Evolutionary conservation across 2,797 vertebrate genomes (phyloP).

Genomic region (Gymnocypris eckloni): DNA sequence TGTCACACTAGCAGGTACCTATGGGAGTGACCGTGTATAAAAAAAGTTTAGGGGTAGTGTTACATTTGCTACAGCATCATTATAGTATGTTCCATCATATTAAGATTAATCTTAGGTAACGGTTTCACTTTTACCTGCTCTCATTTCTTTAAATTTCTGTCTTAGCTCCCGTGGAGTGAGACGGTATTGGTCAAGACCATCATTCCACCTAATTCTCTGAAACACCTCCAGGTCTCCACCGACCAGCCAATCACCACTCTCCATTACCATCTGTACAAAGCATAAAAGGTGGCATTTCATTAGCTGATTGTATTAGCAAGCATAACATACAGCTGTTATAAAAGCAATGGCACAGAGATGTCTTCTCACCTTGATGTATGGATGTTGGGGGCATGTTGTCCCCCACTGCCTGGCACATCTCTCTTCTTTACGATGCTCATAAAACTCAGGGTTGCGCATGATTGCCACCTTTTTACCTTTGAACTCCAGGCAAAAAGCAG

Average conservation of each 20-base stretch:
- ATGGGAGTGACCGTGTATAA: too few relatives aligned
- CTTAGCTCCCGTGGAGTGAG: slow-evolving; percentile 88
- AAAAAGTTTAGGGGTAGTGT: background rate
- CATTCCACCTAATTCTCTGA: slow-evolving; percentile 90
- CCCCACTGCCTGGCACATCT: slow-evolving; percentile 94
- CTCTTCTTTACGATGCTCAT: slow-evolving; percentile 91
- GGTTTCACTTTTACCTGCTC: slow-evolving; percentile 82
- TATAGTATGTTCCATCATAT: background rate
- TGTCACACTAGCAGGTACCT: background rate
- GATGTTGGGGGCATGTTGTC: slow-evolving; percentile 87
- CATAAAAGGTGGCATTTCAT: background rate
- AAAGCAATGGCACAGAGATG: background rate
- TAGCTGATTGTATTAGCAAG: background rate
- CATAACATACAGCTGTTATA: background rate
- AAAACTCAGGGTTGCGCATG: slow-evolving; percentile 89
- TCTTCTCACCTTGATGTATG: slow-evolving; percentile 71
- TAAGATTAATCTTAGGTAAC: background rate
- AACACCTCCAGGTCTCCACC: slow-evolving; percentile 93
- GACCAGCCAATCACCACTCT: slow-evolving; percentile 93
- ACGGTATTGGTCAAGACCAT: slow-evolving; percentile 95
- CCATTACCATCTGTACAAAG: slow-evolving; percentile 91
- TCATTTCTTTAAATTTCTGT: slow-evolving; percentile 92
- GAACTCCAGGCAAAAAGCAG: slow-evolving; percentile 81
- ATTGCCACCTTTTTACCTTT: slow-evolving; percentile 84
- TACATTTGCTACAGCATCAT: background rate